Conservation (phyloP, 2,797 vertebrate species). For the Mico argentatus region DNA sequence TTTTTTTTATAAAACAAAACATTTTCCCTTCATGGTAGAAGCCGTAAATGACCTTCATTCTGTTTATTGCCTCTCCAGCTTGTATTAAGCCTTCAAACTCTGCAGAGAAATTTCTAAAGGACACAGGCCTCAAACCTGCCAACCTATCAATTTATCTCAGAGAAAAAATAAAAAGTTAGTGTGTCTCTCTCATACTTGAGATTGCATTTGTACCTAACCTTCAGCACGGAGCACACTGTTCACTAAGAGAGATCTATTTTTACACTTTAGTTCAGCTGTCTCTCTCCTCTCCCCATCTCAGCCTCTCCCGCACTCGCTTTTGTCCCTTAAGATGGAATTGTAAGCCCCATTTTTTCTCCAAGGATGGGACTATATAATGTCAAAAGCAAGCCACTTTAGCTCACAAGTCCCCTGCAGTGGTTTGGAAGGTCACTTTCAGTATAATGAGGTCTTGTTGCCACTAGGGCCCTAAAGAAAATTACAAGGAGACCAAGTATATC, state of each 20-base stretch:
- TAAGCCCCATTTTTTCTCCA: background rate
- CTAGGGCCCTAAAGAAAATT: conserved; percentile 7
- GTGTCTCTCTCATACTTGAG: background rate
- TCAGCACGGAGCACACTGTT: background rate
- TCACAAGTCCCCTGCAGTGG: fast-evolving
- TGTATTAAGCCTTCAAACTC: conserved; percentile 34
- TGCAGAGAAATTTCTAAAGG: conserved; percentile 58
- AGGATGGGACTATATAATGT: background rate
- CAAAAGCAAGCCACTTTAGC: background rate
- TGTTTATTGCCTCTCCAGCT: conserved; percentile 10
- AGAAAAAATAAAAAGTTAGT: conserved; percentile 1
- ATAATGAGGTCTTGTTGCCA: conserved; percentile 22
- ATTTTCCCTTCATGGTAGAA: background rate
- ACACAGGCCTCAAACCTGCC: conserved; percentile 61
- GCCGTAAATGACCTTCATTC: background rate
- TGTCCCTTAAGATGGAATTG: background rate
- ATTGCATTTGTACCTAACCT: conserved; percentile 21
- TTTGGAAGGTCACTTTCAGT: background rate
- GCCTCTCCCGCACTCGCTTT: background rate
- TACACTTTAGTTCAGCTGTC: background rate
- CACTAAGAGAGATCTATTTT: background rate
- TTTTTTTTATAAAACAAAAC: conserved; percentile 60
- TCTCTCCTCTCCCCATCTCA: background rate
- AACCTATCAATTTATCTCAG: conserved; percentile 31
- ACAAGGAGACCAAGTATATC: background rate